Percentiles rank a stretch among this genome's conserved stretches.
Evolutionary conservation across 2,888 invertebrate species (phyloP).

Genomic region (Tinea trinotella): DNA sequence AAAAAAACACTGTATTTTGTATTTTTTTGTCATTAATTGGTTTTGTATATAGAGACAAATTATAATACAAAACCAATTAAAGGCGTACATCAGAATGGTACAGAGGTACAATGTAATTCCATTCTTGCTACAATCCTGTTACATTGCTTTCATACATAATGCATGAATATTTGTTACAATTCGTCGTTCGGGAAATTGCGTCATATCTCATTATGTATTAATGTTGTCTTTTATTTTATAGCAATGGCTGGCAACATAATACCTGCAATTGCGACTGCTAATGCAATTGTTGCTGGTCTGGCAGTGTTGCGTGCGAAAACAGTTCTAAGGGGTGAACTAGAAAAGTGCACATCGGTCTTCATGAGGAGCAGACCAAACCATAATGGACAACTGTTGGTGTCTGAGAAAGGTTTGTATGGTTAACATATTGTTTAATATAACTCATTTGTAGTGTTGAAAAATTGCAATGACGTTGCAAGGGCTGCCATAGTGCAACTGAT

Average conservation of each 20-base stretch:
- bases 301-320: slow-evolving; percentile 91
- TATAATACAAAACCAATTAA: too few relatives aligned
- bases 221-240: slow-evolving; percentile 34
- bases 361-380: slow-evolving; percentile 81
- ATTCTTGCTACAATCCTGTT: too few relatives aligned
- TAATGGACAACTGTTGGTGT: slow-evolving; percentile 80
- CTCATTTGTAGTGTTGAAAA: not conserved
- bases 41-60: too few relatives aligned
- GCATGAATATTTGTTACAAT: too few relatives aligned
- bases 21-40: too few relatives aligned
- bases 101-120: too few relatives aligned
- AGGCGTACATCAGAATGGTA: too few relatives aligned
- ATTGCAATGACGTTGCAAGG: too few relatives aligned
- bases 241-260: slow-evolving; percentile 99
- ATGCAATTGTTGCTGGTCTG: slow-evolving; percentile 97
- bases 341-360: slow-evolving; percentile 83
- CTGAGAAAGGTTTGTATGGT: slow-evolving; percentile 72
- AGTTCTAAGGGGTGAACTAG: slow-evolving; percentile 76
- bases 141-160: too few relatives aligned
- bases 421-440: not conserved
- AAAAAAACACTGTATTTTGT: too few relatives aligned
- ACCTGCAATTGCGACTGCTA: slow-evolving; percentile 99
- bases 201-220: not conserved
- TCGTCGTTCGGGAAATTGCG: too few relatives aligned
- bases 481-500: too few relatives aligned